Percentiles rank a stretch among this genome's conserved stretches.
phyloP scores from a whole-genome alignment of 1,140 invertebrate genomes.

The Pseudomyrmex concolor region DNA sequence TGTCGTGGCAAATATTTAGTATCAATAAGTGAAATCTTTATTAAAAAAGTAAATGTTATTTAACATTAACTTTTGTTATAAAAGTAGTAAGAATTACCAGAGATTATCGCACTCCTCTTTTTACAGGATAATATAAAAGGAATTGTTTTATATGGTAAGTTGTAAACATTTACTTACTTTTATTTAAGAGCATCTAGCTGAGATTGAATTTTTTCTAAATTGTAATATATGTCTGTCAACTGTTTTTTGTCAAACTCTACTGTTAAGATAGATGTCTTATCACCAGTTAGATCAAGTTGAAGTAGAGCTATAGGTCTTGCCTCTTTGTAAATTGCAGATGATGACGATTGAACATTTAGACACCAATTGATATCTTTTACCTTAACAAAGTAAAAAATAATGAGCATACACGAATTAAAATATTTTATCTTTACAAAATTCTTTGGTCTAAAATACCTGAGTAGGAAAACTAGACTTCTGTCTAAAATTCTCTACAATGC shows the following conservation, averaged over 20 bases:
- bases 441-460: slow-evolving; percentile 70
- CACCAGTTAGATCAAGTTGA: slow-evolving; percentile 75
- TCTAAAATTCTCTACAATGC: slow-evolving; percentile 75
- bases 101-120: too few species aligned
- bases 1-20: too few species aligned
- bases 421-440: neutral
- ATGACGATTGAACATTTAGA: slow-evolving; percentile 79
- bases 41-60: too few species aligned
- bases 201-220: slow-evolving; percentile 80
- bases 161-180: slow-evolving; percentile 2
- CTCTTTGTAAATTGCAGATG: slow-evolving; percentile 76
- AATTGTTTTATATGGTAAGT: too few species aligned
- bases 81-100: too few species aligned
- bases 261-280: slow-evolving; percentile 71
- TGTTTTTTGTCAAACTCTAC: slow-evolving; percentile 79
- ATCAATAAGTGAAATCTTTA: too few species aligned
- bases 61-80: too few species aligned
- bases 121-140: too few species aligned
- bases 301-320: slow-evolving; percentile 75
- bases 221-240: slow-evolving; percentile 76
- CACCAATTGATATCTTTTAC: slow-evolving; percentile 79
- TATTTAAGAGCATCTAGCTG: slow-evolving; percentile 81
- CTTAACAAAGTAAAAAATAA: slow-evolving; percentile 47
- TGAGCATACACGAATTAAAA: neutral
- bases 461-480: slow-evolving; percentile 79